Percentiles rank a stretch among this genome's conserved stretches.
Conservation (phyloP, 30 jellyfish, hydroid and myxozoan genomes). For the Hydractinia echinata region DNA sequence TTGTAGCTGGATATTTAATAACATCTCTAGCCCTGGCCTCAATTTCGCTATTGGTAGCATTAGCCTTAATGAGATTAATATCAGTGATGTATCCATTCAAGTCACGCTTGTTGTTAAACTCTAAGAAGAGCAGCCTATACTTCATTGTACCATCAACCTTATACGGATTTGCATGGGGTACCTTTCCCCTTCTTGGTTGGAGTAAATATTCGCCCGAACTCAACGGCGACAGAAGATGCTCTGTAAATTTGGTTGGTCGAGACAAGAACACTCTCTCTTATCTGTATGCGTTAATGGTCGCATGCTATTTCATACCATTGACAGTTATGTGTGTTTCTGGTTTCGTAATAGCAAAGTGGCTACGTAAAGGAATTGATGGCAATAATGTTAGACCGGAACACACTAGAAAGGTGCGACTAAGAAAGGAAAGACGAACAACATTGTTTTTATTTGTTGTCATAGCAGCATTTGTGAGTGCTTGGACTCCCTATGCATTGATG, state of each 20-base stretch:
- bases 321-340: neutral
- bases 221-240: neutral
- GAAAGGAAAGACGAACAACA: neutral
- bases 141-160: neutral
- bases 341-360: too few species aligned
- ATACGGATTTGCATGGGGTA: slow-evolving; percentile 9
- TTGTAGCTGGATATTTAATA: neutral
- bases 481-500: slow-evolving; percentile 15
- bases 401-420: too few species aligned
- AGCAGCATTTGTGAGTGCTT: neutral
- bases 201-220: neutral
- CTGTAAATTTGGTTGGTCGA: neutral
- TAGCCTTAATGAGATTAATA: neutral
- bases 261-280: neutral
- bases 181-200: slow-evolving; percentile 3
- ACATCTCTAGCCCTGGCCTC: neutral
- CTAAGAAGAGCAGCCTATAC: neutral
- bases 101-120: neutral
- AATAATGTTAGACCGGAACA: too few species aligned
- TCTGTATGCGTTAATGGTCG: neutral
- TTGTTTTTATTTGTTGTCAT: neutral
- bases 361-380: too few species aligned
- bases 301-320: neutral
- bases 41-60: neutral
- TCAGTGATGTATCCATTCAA: neutral